Evolutionary conservation across 2,113 vertebrate genomes (phyloP), one percentile per base, ranked within the genome.

Genomic region (Choloepus hoffmanni): DNA sequence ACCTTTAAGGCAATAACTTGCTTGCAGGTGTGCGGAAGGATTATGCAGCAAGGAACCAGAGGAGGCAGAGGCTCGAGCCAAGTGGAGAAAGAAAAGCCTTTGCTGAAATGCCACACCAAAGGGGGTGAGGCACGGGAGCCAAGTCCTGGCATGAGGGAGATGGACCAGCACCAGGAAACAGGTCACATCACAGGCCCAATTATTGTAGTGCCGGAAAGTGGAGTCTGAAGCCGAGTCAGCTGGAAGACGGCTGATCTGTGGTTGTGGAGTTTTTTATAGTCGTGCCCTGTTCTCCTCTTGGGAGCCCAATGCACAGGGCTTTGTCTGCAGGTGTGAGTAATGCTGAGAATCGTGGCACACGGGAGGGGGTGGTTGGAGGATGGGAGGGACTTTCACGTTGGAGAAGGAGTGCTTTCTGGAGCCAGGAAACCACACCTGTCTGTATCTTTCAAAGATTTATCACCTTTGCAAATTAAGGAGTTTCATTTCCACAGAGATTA

Each of bases 341-440:
- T 40, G 70, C 60, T 26, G 50, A 76, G 87, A 53, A 13, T 8
- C 78, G 84, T 23, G 30, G 36, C 53, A 5, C 68, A 3, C 13
- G 48, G 89, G 50, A n/a, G 30, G 15, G 3, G 40, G 26, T 7
- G 68, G 23, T 43, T 30, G 18, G 1, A 13, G 12, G 62, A 1
- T 8, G 48, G 30, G 26, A 3, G 28, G 28, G 78, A n/a, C 40
- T 0, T 79, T 24, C 13, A 23, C 72, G 23, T 19, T 0, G 2
- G 60, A 86, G 48, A 7, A 86, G 65, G 60, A 72, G 87, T 48
- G 28, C 45, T 53, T 84, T 84, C 85, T 73, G 95, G 92, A 95
- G 96, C 87, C 92, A 95, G 92, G 72, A 26, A 91, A 33, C 92
- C 95, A 96, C 96, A 85, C 94, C 96, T 95, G 88, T 97, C 92